Conservation (phyloP, 2,113 vertebrate genomes). For the Calyptomena viridis region DNA sequence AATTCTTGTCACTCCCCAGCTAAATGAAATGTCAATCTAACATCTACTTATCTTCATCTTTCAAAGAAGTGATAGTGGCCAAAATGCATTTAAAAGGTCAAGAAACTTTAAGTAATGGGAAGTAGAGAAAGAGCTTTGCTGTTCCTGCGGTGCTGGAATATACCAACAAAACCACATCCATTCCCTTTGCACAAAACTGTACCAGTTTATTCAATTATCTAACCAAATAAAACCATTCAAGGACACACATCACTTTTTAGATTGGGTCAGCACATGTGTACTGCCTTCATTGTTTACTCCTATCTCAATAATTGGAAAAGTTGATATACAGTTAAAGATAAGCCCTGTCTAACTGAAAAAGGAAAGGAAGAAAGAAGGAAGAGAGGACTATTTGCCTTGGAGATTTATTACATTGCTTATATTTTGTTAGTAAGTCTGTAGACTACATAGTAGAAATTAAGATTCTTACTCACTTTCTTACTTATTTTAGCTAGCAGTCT, state of each 20-base stretch:
- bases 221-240: not conserved
- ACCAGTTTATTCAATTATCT: not conserved
- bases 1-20: not conserved
- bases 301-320: not conserved
- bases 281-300: not conserved
- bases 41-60: not conserved
- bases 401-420: not conserved
- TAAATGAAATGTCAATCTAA: not conserved
- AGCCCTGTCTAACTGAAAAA: not conserved
- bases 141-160: not conserved
- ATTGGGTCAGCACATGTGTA: not conserved
- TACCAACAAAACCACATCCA: not conserved
- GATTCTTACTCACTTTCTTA: not conserved
- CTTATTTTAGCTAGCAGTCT: not conserved
- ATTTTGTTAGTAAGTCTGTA: not conserved
- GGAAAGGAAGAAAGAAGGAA: not conserved
- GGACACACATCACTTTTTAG: not conserved
- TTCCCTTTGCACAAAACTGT: not conserved
- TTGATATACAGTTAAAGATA: not conserved
- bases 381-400: not conserved
- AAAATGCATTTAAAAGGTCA: not conserved
- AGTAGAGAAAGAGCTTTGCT: not conserved
- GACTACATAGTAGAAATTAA: not conserved
- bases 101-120: not conserved
- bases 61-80: not conserved